Evolutionary conservation across 2,113 vertebrate genomes (phyloP).

Genomic region (Sisor rabdophorus): DNA sequence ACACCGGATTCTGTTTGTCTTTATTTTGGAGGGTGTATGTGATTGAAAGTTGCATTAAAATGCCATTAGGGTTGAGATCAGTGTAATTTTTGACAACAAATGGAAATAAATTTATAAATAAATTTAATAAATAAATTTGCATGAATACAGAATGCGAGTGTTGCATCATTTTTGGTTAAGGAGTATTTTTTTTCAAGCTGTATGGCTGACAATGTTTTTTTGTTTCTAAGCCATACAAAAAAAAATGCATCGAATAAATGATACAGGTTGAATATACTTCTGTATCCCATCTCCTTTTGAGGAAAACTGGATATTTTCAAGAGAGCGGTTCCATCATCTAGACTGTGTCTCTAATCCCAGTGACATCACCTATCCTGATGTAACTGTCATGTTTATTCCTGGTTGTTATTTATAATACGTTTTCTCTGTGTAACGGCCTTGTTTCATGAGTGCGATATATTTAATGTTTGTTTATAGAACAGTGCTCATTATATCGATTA

Average conservation of each 20-base stretch:
- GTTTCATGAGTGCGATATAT: neutral
- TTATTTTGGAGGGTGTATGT: constrained; percentile 11
- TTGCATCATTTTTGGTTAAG: neutral
- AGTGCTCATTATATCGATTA: too few relatives aligned
- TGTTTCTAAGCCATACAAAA: neutral
- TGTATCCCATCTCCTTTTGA: neutral
- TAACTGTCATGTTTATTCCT: neutral
- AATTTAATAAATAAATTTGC: constrained; percentile 18
- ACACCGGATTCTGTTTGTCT: constrained; percentile 6
- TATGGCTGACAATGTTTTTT: neutral
- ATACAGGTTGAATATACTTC: neutral
- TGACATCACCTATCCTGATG: neutral
- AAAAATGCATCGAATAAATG: too few relatives aligned
- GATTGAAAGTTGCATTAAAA: constrained; percentile 38
- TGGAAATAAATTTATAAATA: too few relatives aligned
- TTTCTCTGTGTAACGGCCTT: neutral
- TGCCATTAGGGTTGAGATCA: constrained; percentile 25
- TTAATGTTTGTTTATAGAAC: neutral
- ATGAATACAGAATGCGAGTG: neutral
- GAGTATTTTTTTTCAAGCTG: neutral
- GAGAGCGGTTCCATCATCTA: neutral
- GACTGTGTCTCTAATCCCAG: neutral
- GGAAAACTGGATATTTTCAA: neutral
- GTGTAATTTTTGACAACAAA: constrained; percentile 26
- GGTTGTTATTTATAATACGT: neutral